Base-by-base conservation (phyloP, 2,797 vertebrate species). In the Tarsius wallacei region DNA sequence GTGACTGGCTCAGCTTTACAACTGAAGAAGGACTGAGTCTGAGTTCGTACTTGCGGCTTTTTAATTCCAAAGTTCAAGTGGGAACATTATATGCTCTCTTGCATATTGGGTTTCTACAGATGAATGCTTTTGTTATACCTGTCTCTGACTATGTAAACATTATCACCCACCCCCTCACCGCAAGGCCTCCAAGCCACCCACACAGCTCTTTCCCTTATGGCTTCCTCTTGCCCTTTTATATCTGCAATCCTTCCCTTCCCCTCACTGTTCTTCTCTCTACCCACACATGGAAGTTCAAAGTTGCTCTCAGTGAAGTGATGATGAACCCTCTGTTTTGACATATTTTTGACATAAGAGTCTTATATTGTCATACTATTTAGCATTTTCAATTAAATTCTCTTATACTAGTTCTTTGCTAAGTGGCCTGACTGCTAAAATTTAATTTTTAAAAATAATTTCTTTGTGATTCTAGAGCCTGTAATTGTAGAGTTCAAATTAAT, bases 401-500 rank as follows among this genome's bases (percentile, higher is more conserved):
- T 61, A 31, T 88, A 74, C 68, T 53, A 74, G 49, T 76, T 87
- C 66, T 97, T 94, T 96, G 21, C 70, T 84, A 96, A 93, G 73
- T 66, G 64, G 42, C 2, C 5, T 33, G 28, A 53, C 15, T 70
- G 10, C 19, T 90, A 74, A 94, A 74, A 94, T 63, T 53, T 89
- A 84, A 36, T 81, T 77, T 88, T 80, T 83, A 26, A 82, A 83
- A 87, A 63, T 85, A 77, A 83, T 86, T 95, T 94, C 55, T 57
- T 93, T 90, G 51, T 80, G 53, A 63, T 26, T 64, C 31, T 59
- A 24, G 63, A 90, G 15, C 12, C 26, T 88, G 9, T 68, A 89
- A 77, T 84, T 73, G 70, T 16, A 63, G 11, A 85, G 9, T 55
- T 95, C 21, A 81, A 61, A 64, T 55, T 63, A 36, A 78, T 33